A percentile compares a stretch with the other conserved stretches of the same genome.
Conservation (phyloP, 2,113 vertebrate genomes). For the Psilopsiagon aymara region DNA sequence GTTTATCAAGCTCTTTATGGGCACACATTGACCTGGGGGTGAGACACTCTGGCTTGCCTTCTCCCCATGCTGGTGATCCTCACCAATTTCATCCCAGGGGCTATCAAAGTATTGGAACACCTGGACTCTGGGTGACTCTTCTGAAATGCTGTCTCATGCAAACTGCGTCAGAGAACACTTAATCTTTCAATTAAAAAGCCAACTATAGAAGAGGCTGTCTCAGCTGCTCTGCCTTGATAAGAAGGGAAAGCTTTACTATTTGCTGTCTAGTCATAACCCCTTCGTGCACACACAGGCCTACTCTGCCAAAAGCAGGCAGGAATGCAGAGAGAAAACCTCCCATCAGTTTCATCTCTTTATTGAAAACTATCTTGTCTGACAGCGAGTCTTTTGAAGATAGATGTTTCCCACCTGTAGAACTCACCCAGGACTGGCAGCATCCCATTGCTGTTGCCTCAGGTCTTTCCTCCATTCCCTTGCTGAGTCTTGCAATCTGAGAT, state of each 20-base stretch:
- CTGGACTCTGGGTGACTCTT: neutral
- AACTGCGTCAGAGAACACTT: slow-evolving; percentile 22
- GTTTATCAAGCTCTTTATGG: neutral
- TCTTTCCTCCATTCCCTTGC: neutral
- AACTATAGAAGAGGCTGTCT: slow-evolving; percentile 37
- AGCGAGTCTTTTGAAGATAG: slow-evolving; percentile 54
- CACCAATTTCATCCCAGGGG: neutral
- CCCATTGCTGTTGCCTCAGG: slow-evolving; percentile 24
- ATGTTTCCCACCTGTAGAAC: slow-evolving; percentile 43
- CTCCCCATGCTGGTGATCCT: neutral
- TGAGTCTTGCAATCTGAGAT: neutral
- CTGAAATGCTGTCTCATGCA: neutral
- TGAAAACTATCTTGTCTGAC: slow-evolving; percentile 64
- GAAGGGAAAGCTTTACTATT: slow-evolving; percentile 54
- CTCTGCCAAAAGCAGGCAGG: slow-evolving; percentile 43
- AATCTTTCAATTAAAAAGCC: slow-evolving; percentile 70
- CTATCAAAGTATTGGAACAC: neutral
- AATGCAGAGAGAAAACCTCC: slow-evolving; percentile 25
- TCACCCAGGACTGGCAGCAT: slow-evolving; percentile 33
- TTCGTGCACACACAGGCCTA: neutral
- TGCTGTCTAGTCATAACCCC: slow-evolving; percentile 46
- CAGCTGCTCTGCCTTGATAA: slow-evolving; percentile 70
- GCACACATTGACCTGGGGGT: neutral
- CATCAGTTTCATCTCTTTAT: slow-evolving; percentile 59
- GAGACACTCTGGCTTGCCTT: neutral